Base-by-base conservation (phyloP, 1,140 invertebrate genomes). In the Andricus grossulariae region DNA sequence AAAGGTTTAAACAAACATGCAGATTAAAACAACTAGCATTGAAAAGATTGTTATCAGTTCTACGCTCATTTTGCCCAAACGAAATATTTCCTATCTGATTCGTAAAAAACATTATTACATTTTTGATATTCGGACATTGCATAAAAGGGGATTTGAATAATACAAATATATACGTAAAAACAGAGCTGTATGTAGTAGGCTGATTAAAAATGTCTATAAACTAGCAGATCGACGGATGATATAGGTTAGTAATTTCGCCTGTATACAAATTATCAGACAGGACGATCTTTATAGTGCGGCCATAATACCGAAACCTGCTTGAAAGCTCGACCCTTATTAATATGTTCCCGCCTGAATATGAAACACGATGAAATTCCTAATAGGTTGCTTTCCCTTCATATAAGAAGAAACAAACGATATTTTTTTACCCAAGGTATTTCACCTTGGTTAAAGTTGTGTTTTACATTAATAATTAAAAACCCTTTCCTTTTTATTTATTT, bases 241-340 rank as follows among this genome's bases (percentile, higher is more conserved):
- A 86, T 73, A 72, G 83, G 79, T 85, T 85, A 82, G 84, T 81
- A 84, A 86, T 86, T 87, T 83, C 76, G 45, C 75, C 77, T 72
- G 75, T 74, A 76, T 78, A 80, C 79, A 79, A 86, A 87, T 87
- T 87, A 88, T 88, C 86, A 80, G 83, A 82, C 86, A 80, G 83
- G 84, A 77, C 79, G 70, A 87, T 88, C 86, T 88, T 88, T 87
- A 87, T 82, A 77, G 74, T 71, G 49, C 55, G 76, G 81, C 85
- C 84, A 81, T 88, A 87, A 86, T 87, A 73, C 76, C 80, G 76
- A 80, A 84, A 86, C 78, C 72, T 75, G 76, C 45, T 66, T 71
- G 82, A 84, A 86, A 87, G 80, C 83, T 85, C 78, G 75, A 55
- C 80, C 70, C 75, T 80, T 76, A 85, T 84, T 85, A 85, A 85